A percentile compares a stretch with the other conserved stretches of the same genome.
phyloP scores from a whole-genome alignment of 2,113 vertebrate species.

The Paratilapia polleni region DNA sequence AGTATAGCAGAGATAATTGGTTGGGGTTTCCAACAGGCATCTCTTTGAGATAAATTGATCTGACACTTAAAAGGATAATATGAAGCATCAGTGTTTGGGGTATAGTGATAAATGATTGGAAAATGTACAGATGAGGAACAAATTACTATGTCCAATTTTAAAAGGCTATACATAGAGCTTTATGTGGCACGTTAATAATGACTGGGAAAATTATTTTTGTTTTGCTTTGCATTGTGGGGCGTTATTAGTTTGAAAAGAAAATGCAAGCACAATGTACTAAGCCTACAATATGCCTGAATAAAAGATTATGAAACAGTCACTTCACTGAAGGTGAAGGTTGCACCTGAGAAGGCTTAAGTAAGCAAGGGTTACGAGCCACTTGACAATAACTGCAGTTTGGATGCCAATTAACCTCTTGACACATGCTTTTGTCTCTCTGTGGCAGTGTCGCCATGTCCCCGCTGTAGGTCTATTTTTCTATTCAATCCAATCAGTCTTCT shows the following conservation, averaged over 20 bases:
- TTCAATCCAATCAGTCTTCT: background rate
- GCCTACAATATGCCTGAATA: background rate
- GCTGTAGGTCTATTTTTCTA: background rate
- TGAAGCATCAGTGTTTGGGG: background rate
- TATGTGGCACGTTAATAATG: background rate
- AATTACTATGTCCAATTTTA: background rate
- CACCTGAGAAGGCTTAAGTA: too few species aligned
- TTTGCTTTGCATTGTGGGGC: background rate
- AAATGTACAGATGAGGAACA: background rate
- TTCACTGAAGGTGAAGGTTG: rapidly evolving
- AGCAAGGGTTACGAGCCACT: too few species aligned
- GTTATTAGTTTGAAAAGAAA: background rate
- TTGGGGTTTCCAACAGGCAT: background rate
- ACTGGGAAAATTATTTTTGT: background rate
- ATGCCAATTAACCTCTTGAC: background rate
- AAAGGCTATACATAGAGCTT: background rate
- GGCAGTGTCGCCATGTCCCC: background rate
- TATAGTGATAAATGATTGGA: background rate
- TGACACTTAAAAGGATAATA: background rate
- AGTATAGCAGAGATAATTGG: too few species aligned
- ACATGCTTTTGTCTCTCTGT: background rate
- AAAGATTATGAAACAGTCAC: background rate
- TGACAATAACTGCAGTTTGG: background rate
- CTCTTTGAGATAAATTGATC: background rate
- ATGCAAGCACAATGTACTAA: background rate